Evolutionary conservation across 2,888 invertebrate genomes (phyloP), one percentile per base, ranked within the genome.

Genomic region (Eilema griseolum): DNA sequence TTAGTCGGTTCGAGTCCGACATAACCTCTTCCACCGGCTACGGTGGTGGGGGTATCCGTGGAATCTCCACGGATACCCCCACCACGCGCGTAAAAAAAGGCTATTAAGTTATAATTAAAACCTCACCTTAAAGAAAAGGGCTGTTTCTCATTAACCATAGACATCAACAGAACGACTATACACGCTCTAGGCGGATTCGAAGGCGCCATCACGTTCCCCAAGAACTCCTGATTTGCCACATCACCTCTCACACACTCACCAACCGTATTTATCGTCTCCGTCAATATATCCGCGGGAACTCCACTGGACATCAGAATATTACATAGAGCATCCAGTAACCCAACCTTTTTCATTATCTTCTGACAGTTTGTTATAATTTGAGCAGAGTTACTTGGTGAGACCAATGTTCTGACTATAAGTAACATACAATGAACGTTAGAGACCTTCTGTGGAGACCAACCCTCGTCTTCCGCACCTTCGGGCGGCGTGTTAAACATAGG

Each of bases 131-230:
- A 88, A 7, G 96, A 94, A 88, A 99, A 98, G 0, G 99, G 98
- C 89, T 99, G 99, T 86, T 99, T 99, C 89, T 99, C 99, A 90
- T 99, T 99, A 10, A 99, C 98, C 99, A 99, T 99, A 0, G 99
- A 99, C 98, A 99, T 98, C 12, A 99, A 94, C 11, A 99, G 95
- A 61, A 99, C 98, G 0, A 99, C 98, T 67, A 99, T 97, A 0
- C 99, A 99, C 0, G 99, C 98, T 70, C 99, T 96, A 3, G 99
- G 99, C 8, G 99, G 99, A 82, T 97, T 98, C 1, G 98, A 98
- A 0, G 99, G 99, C 23, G 99, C 99, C 96, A 98, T 97, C 3
- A 99, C 98, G 66, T 97, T 96, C 0, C 98, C 97, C 82, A 99
- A 97, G 87, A 97, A 98, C 83, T 99, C 98, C 93, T 99, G 99